Conservation (phyloP, 2,888 invertebrate genomes). For the Frankliniella fusca region DNA sequence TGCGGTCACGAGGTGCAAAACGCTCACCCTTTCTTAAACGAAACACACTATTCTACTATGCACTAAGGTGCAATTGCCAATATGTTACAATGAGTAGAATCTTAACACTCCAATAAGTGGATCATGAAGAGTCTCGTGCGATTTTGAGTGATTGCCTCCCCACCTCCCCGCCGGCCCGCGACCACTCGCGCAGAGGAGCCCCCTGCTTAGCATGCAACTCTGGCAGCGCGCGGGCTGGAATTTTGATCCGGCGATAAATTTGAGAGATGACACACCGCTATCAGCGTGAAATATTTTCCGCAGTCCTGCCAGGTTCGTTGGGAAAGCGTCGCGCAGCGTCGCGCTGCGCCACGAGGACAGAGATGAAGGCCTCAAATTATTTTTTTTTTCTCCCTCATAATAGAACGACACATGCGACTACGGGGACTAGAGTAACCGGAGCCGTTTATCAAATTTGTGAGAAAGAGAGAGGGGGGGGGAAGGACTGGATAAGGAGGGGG, state of each 20-base stretch:
- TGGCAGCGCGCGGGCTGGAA: background rate
- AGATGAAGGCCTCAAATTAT: background rate
- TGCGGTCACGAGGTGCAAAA: no score
- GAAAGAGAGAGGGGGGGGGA: background rate
- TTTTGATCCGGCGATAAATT: slow-evolving; percentile 20
- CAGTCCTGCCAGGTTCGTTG: background rate
- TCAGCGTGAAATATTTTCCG: slow-evolving; percentile 5
- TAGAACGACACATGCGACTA: background rate
- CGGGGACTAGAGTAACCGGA: background rate
- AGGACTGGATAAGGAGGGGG: background rate
- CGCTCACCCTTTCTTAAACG: no score
- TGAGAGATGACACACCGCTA: background rate
- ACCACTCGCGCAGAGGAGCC: no score
- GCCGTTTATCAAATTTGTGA: background rate
- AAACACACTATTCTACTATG: no score
- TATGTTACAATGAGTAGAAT: no score
- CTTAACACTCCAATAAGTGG: no score
- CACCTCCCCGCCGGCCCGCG: no score
- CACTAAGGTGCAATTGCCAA: no score
- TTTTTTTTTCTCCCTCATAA: no score
- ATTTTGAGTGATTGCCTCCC: no score
- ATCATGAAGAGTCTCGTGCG: no score
- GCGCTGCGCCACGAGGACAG: background rate
- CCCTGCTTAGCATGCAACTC: background rate
- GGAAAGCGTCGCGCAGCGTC: no score